Evolutionary conservation across 1,140 invertebrate species (phyloP).

Genomic region (Lepidurus couesii): DNA sequence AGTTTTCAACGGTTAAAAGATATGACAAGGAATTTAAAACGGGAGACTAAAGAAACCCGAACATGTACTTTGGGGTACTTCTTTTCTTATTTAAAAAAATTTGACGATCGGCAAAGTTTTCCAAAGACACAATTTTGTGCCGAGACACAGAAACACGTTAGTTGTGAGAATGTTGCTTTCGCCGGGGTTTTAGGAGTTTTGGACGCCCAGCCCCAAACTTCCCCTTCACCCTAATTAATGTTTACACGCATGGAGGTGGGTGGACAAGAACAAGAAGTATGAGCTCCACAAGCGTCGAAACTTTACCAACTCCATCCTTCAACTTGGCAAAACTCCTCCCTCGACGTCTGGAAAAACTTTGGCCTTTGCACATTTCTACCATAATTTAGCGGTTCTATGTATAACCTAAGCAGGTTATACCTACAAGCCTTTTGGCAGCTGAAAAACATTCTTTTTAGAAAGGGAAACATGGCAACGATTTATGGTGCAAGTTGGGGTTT

Average conservation of each 20-base stretch:
- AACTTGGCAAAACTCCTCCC: conserved; percentile 15
- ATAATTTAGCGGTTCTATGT: conserved; percentile 1
- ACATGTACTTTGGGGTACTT: no score
- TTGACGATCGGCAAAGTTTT: no score
- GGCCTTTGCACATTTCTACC: not conserved
- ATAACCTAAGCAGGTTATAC: not conserved
- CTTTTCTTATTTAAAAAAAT: no score
- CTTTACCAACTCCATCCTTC: conserved; percentile 18
- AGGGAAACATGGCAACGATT: no score
- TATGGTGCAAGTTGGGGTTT: no score
- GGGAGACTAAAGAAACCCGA: no score
- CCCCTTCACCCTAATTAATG: conserved; percentile 14
- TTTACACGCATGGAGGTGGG: conserved; percentile 13
- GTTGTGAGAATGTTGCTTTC: not conserved
- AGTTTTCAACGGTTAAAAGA: no score
- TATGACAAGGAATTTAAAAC: no score
- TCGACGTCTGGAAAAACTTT: not conserved
- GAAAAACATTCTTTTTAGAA: not conserved
- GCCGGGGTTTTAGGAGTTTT: not conserved
- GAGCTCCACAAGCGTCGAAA: conserved; percentile 16
- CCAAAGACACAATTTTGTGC: no score
- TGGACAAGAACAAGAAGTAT: conserved; percentile 14
- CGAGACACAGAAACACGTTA: no score
- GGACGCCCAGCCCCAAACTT: not conserved
- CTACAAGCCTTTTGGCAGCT: not conserved